Base-by-base conservation (phyloP, 2,888 invertebrate species). In the Allolobophora icterica region DNA sequence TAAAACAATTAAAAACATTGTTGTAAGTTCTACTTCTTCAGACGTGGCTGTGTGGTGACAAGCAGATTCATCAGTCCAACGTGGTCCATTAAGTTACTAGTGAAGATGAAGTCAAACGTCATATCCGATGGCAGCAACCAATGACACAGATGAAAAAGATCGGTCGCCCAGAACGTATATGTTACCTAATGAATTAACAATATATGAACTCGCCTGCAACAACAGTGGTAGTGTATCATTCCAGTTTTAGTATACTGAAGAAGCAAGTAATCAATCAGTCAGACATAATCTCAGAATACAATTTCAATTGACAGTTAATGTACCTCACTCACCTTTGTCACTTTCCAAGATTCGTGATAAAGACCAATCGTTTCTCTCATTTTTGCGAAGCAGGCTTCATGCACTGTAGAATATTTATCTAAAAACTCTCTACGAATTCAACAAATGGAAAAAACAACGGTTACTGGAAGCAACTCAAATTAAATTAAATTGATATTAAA, bases 91-190 rank as follows among this genome's bases (percentile, higher is more conserved):
- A 71, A 8, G n/a, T 71, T 71, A 71, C 71, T 71, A 8, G 71
- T 71, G 71, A 71, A 71, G 71, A 71, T 71, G n/a, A 71, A 71
- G 13, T 71, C 71, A 71, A 71, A 71, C 5, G 71, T 71, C 71
- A 71, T 71, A 71, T 71, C n/a, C 8, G 11, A 71, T 71, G 71
- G 71, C 71, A 71, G 6, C 71, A 71, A n/a, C 71, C 71, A 71
- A n/a, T 71, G 71, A 71, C 71, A 71, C 5, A 71, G 71, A 71
- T 71, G 71, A n/a, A 71, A 71, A 30, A 71, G 30, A 71, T 71
- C 71, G 3, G 71, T 71, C n/a, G 71, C 71, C 71, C 71, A 71
- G 71, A 71, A 71, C 71, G 71, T 71, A 71, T 71, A 71, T 71
- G 71, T n/a, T 13, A 71, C 71, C 71, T 71, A 71, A 71, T 1